phyloP scores from a whole-genome alignment of 2,797 vertebrate species.

The Corythornis leucogaster region DNA sequence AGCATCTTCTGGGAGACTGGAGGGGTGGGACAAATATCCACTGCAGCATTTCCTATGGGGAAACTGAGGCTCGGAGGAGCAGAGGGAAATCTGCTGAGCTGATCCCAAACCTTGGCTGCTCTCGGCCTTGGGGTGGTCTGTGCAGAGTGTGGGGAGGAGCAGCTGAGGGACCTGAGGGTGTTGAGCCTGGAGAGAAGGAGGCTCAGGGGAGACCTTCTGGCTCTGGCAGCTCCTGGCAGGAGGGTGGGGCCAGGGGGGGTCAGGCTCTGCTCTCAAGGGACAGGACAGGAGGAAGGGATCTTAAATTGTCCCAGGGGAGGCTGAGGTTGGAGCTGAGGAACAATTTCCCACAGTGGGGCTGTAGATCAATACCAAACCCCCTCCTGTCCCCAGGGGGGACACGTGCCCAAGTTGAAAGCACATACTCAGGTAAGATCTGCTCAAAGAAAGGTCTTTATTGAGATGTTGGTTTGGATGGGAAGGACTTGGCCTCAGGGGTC shows the following conservation, averaged over 20 bases:
- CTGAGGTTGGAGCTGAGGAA: too few species aligned
- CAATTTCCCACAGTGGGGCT: not conserved
- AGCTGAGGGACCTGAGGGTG: too few species aligned
- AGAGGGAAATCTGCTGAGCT: not conserved
- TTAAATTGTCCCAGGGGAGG: too few species aligned
- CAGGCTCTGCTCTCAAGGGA: too few species aligned
- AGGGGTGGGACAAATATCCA: too few species aligned
- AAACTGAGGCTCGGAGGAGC: not conserved
- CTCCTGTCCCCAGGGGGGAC: fast-evolving
- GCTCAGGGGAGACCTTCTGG: too few species aligned
- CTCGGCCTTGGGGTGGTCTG: not conserved
- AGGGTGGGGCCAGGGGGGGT: too few species aligned
- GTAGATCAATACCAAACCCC: not conserved
- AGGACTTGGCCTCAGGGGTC: not conserved
- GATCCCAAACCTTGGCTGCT: too few species aligned
- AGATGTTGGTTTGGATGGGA: not conserved
- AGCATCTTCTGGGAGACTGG: too few species aligned
- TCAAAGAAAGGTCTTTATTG: not conserved
- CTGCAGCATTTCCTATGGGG: not conserved
- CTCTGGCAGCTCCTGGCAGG: too few species aligned
- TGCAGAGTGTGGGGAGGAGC: not conserved
- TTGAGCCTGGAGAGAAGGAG: too few species aligned
- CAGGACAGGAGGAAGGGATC: too few species aligned
- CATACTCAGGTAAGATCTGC: not conserved
- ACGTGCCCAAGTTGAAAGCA: fast-evolving